Percentiles rank a stretch among this genome's conserved stretches.
These are phyloP conservation scores for Cactoblastis cactorum DNA, from an alignment of 2,888 invertebrate genomes.

Conservation along the genomic window DNA sequence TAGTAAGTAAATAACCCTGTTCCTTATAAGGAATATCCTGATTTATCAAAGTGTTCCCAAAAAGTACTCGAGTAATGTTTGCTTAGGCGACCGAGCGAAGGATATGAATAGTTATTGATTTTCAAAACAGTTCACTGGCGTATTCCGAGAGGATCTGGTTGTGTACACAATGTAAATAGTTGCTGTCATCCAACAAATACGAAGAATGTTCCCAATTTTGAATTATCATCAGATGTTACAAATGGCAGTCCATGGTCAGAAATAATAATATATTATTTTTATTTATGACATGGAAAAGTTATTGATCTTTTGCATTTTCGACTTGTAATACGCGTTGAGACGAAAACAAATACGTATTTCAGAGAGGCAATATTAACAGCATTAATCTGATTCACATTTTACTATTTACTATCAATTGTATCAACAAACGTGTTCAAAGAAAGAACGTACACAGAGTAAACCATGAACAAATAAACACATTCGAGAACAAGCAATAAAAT, in stretches of 20 bases:
- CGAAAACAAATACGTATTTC: no score
- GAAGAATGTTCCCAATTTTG: slow-evolving; percentile 9
- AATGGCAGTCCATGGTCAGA: no score
- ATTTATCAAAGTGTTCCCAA: slow-evolving; percentile 45
- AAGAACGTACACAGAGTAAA: not conserved
- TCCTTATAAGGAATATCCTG: slow-evolving; percentile 45
- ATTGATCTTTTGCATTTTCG: no score
- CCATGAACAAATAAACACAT: not conserved
- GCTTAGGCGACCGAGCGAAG: slow-evolving; percentile 34
- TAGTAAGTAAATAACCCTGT: slow-evolving; percentile 30
- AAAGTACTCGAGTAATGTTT: slow-evolving; percentile 39
- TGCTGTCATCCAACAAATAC: slow-evolving; percentile 8
- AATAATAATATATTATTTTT: no score
- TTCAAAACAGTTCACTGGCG: slow-evolving; percentile 30
- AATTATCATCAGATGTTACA: not conserved
- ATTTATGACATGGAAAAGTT: no score
- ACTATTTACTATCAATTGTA: not conserved
- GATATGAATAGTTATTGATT: slow-evolving; percentile 46
- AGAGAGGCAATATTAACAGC: no score
- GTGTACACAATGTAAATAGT: slow-evolving; percentile 17
- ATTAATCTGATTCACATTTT: not conserved
- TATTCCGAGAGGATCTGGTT: slow-evolving; percentile 18
- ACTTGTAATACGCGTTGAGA: no score
- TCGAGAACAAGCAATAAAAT: not conserved
- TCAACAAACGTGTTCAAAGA: not conserved